A percentile compares a stretch with the other conserved stretches of the same genome.
These are phyloP conservation scores for Gouania willdenowi DNA, from an alignment of 2,797 vertebrate species.

Conservation along the genomic window DNA sequence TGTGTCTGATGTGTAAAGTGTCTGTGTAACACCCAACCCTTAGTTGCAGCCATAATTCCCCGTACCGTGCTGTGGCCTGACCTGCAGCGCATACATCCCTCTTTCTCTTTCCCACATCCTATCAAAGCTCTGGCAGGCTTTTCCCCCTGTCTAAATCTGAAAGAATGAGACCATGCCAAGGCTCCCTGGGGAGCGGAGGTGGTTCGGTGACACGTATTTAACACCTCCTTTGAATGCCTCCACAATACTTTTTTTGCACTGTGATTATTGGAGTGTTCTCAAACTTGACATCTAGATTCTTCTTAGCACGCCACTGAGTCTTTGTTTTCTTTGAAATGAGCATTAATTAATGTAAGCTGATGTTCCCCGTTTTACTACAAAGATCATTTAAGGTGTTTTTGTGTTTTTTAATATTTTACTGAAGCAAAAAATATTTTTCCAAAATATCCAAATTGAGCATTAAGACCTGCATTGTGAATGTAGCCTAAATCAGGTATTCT, in stretches of 20 bases:
- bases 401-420: too few relatives aligned
- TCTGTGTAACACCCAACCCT: slow-evolving; percentile 13
- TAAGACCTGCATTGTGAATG: too few relatives aligned
- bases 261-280: slow-evolving; percentile 11
- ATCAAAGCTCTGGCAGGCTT: slow-evolving; percentile 58
- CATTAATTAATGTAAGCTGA: too few relatives aligned
- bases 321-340: too few relatives aligned
- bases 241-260: slow-evolving; percentile 13
- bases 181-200: slow-evolving; percentile 41
- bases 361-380: too few relatives aligned
- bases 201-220: slow-evolving; percentile 46
- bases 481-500: too few relatives aligned
- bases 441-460: too few relatives aligned
- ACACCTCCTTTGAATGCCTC: slow-evolving; percentile 36
- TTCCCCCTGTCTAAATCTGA: slow-evolving; percentile 43
- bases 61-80: slow-evolving; percentile 44
- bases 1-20: slow-evolving; percentile 26
- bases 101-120: slow-evolving; percentile 49
- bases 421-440: too few relatives aligned
- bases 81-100: slow-evolving; percentile 39
- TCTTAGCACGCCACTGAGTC: too few relatives aligned
- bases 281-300: slow-evolving; percentile 8
- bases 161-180: slow-evolving; percentile 30
- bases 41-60: slow-evolving; percentile 46
- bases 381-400: too few relatives aligned